Conservation (phyloP, 1,140 invertebrate genomes). For the Octopus sinensis region DNA sequence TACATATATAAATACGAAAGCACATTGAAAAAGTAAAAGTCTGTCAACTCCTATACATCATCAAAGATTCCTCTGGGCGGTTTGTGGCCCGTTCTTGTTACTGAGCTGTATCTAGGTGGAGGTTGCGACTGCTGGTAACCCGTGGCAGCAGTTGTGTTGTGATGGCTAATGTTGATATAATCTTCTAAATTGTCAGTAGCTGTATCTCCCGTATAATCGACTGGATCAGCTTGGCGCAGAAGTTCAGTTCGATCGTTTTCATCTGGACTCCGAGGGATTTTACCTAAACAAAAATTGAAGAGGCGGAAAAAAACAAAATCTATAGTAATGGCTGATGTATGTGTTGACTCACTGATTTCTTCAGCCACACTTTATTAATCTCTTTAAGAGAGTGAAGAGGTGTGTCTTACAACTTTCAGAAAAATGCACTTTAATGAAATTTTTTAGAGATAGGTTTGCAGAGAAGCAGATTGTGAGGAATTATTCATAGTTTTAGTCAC, state of each 20-base stretch:
- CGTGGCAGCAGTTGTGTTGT: neutral
- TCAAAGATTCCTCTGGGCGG: slow-evolving; percentile 80
- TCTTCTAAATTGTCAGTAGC: slow-evolving; percentile 28
- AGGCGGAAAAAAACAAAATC: neutral
- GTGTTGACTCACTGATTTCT: too few species aligned
- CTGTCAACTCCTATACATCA: slow-evolving; percentile 65
- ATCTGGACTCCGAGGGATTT: slow-evolving; percentile 52
- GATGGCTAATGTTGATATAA: slow-evolving; percentile 14
- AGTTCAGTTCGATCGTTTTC: slow-evolving; percentile 66
- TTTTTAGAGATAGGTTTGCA: too few species aligned
- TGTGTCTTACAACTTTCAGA: neutral
- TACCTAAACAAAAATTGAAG: slow-evolving; percentile 27
- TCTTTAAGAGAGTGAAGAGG: neutral
- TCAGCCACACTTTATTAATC: neutral
- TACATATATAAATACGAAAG: too few species aligned
- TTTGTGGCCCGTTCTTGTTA: slow-evolving; percentile 41
- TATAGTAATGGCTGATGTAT: neutral
- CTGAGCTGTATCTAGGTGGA: slow-evolving; percentile 24
- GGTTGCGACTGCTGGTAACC: slow-evolving; percentile 15
- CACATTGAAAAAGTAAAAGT: too few species aligned
- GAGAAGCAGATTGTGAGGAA: too few species aligned
- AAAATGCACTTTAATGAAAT: too few species aligned
- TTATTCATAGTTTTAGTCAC: too few species aligned
- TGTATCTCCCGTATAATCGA: slow-evolving; percentile 61
- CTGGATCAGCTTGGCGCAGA: slow-evolving; percentile 65